Evolutionary conservation across 2,797 vertebrate genomes (phyloP).

Genomic region (Antennarius maculatus): DNA sequence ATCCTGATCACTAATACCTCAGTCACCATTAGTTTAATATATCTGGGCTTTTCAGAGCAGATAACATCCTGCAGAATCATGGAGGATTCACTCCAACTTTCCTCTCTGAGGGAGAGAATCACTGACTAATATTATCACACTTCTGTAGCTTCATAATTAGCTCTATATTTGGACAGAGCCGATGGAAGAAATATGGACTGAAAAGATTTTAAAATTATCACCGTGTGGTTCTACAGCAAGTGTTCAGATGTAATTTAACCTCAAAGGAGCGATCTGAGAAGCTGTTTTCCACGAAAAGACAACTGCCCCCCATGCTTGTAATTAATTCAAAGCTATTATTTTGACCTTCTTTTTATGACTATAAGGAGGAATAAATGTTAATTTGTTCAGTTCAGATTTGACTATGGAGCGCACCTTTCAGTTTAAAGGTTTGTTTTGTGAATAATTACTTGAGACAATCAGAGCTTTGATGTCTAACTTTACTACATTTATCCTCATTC

Average conservation of each 20-base stretch:
- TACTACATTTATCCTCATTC: background rate
- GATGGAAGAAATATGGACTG: slow-evolving; percentile 57
- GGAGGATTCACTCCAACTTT: slow-evolving; percentile 48
- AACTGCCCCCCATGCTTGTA: slow-evolving; percentile 63
- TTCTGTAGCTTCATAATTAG: slow-evolving; percentile 43
- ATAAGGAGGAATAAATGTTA: background rate
- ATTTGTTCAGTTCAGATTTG: slow-evolving; percentile 2
- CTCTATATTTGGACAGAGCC: slow-evolving; percentile 64
- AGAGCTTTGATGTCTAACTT: background rate
- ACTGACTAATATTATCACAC: slow-evolving; percentile 65
- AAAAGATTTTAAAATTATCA: slow-evolving; percentile 66
- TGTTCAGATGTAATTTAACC: slow-evolving; percentile 66
- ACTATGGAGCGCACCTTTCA: background rate
- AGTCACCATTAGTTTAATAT: slow-evolving; percentile 19
- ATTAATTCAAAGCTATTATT: slow-evolving; percentile 3
- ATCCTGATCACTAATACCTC: slow-evolving; percentile 13
- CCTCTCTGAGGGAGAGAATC: slow-evolving; percentile 50
- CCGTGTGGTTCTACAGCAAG: slow-evolving; percentile 64
- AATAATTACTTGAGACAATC: background rate
- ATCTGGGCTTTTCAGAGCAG: slow-evolving; percentile 29
- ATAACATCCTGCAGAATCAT: slow-evolving; percentile 47
- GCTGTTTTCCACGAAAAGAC: slow-evolving; percentile 44
- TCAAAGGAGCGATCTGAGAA: slow-evolving; percentile 40
- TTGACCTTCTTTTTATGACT: background rate
- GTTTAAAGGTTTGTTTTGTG: background rate